A percentile compares a stretch with the other conserved stretches of the same genome.
Conservation (phyloP, 1,140 invertebrate species). For the Galendromus occidentalis region DNA sequence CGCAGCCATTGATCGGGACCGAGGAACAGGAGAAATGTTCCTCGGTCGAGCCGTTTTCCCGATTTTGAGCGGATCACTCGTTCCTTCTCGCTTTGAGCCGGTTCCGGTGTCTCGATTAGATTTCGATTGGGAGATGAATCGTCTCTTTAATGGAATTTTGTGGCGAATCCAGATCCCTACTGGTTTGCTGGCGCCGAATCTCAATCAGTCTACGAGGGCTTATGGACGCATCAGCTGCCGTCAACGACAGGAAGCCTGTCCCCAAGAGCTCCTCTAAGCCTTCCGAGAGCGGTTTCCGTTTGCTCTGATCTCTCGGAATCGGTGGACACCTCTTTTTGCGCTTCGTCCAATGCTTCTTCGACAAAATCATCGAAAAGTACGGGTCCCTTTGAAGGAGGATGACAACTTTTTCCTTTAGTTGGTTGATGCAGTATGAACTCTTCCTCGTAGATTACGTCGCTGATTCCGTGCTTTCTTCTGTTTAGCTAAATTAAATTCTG, state of each 20-base stretch:
- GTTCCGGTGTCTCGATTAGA: too few relatives aligned
- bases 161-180: not conserved
- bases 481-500: too few relatives aligned
- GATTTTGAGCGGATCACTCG: too few relatives aligned
- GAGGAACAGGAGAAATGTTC: too few relatives aligned
- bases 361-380: constrained; percentile 2
- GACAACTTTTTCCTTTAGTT: not conserved
- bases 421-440: too few relatives aligned
- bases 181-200: constrained; percentile 5
- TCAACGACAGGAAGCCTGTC: not conserved
- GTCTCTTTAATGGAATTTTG: too few relatives aligned
- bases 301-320: constrained; percentile 7
- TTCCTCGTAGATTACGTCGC: too few relatives aligned
- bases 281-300: not conserved
- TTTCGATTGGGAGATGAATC: too few relatives aligned
- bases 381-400: not conserved
- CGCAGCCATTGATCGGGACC: too few relatives aligned
- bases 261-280: not conserved
- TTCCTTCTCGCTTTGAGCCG: too few relatives aligned
- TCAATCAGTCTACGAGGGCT: not conserved
- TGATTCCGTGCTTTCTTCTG: too few relatives aligned
- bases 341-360: not conserved
- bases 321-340: not conserved
- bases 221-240: not conserved
- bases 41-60: too few relatives aligned